Base-by-base conservation (phyloP, 2,113 vertebrate genomes). In the Sander vitreus region DNA sequence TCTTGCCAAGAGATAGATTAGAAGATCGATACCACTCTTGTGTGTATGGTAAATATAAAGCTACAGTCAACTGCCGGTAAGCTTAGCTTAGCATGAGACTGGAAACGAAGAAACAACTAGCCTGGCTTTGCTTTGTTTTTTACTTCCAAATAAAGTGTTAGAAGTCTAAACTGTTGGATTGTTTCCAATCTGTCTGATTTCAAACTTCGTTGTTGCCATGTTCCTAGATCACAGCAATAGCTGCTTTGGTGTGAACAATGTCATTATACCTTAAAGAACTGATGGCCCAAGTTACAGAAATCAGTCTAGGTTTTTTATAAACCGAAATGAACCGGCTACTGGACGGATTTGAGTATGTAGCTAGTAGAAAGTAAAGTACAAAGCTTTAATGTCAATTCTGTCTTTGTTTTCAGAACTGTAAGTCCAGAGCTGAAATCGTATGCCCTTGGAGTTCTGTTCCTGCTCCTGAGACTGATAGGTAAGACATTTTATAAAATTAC, bases 401-500 rank as follows among this genome's bases (percentile, higher is more conserved):
- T 74, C 45, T 88, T 68, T 77, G 27, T 74, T 80, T 77, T 39
- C 84, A 95, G 95, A 81, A 95, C 94, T 21, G 95, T 95, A 4
- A 95, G 91, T 82, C 95, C 95, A 39, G 93, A 94, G 86, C 92
- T 95, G 7, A 95, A 95, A 71, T 95, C 95, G 0, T 96, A 95
- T 0, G 94, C 94, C 11, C 92, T 95, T 9, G 94, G 94, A 73
- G 93, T 95, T 58, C 83, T 94, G n/a, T 95, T 94, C 84, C 93
- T 95, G 75, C 93, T 95, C 55, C 88, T 95, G 25, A 91, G 95
- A 81, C 90, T 95, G 39, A 93, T 95, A 53, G 94, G 94, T 95
- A 86, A 91, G 88, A 80, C 33, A 7, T 21, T 15, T 53, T 2
- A 16, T 4, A 25, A 19, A 30, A 30, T 25, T 14, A 16, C 19